phyloP scores from a whole-genome alignment of 2,113 vertebrate genomes.

The Tyrannus savana region DNA sequence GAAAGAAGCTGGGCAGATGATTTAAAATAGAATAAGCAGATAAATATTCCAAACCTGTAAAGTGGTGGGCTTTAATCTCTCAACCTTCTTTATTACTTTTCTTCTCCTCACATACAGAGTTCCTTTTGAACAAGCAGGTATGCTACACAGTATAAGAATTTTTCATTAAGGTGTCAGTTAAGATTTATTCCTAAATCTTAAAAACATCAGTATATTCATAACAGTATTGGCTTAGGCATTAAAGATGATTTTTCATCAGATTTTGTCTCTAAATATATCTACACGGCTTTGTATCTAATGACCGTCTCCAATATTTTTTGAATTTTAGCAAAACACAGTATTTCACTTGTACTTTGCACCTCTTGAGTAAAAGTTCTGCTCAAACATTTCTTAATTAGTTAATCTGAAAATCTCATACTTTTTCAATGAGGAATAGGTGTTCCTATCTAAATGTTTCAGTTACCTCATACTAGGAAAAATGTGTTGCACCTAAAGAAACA shows the following conservation, averaged over 20 bases:
- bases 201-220: not conserved
- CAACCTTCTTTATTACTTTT: not conserved
- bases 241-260: not conserved
- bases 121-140: not conserved
- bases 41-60: conserved; percentile 24
- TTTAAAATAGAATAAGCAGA: conserved; percentile 26
- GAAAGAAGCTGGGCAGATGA: conserved; percentile 6
- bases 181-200: not conserved
- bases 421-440: not conserved
- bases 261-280: not conserved
- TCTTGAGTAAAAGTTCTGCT: not conserved
- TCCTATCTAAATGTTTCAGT: not conserved
- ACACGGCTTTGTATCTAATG: not conserved
- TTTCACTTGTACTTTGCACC: not conserved
- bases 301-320: not conserved
- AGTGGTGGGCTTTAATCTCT: not conserved
- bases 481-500: not conserved
- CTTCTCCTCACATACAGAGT: not conserved
- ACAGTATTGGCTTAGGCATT: not conserved
- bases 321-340: not conserved
- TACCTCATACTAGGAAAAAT: not conserved
- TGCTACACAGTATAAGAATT: not conserved
- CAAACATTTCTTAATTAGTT: not conserved
- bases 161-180: not conserved
- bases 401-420: not conserved